A percentile compares a stretch with the other conserved stretches of the same genome.
Conservation (phyloP, 1,140 invertebrate genomes). For the Lysiphlebus fabarum region DNA sequence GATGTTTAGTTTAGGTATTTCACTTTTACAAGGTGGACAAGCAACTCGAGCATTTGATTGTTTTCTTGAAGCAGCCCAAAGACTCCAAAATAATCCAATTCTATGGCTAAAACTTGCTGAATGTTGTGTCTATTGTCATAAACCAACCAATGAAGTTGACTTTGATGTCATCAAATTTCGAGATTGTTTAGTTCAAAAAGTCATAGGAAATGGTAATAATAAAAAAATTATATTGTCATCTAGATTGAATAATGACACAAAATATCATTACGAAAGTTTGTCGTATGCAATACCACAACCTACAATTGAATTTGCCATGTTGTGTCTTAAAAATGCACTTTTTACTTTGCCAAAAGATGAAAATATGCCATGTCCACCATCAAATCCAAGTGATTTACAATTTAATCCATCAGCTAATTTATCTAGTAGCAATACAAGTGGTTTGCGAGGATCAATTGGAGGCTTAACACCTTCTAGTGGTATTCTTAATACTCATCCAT, state of each 20-base stretch:
- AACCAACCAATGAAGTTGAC: constrained; percentile 65
- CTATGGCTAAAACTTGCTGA: constrained; percentile 92
- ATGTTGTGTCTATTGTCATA: constrained; percentile 77
- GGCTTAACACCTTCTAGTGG: constrained; percentile 27
- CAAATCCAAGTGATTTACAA: constrained; percentile 34
- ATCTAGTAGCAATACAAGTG: background rate
- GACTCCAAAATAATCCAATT: constrained; percentile 82
- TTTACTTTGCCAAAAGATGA: constrained; percentile 56
- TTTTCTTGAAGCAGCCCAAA: constrained; percentile 81
- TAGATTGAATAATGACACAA: constrained; percentile 58
- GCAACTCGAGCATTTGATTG: constrained; percentile 85
- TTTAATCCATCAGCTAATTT: constrained; percentile 11
- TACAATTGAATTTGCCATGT: constrained; percentile 83
- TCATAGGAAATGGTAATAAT: constrained; percentile 61
- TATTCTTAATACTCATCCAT: constrained; percentile 36
- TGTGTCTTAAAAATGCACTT: constrained; percentile 84
- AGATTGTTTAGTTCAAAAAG: constrained; percentile 63
- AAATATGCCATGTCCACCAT: constrained; percentile 21
- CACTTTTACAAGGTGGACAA: constrained; percentile 77
- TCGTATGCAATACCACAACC: constrained; percentile 80
- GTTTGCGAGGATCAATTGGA: background rate
- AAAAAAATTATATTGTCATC: constrained; percentile 66
- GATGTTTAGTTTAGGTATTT: constrained; percentile 88
- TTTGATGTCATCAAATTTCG: constrained; percentile 63
- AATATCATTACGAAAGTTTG: constrained; percentile 62